Percentiles rank a stretch among this genome's conserved stretches.
These are phyloP conservation scores for Drosophila algonquin DNA, from an alignment of 2,888 invertebrate genomes.

Conservation along the genomic window DNA sequence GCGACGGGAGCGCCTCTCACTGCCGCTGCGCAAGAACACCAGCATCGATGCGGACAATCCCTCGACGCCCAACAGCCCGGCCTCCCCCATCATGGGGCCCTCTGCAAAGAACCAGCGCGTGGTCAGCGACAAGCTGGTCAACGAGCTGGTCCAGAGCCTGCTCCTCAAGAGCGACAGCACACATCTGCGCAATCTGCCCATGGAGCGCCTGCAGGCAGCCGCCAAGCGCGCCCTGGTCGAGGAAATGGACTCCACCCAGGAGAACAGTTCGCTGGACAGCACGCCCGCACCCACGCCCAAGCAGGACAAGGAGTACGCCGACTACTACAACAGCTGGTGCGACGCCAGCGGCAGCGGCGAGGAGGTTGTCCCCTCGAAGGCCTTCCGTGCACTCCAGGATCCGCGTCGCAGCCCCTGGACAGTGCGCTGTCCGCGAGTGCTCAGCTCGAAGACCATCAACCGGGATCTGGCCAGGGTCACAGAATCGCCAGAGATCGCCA, in stretches of 20 bases:
- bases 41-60: slow-evolving; percentile 85
- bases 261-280: slow-evolving; percentile 84
- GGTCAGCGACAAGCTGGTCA: slow-evolving; percentile 85
- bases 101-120: slow-evolving; percentile 83
- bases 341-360: slow-evolving; percentile 76
- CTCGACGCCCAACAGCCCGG: slow-evolving; percentile 85
- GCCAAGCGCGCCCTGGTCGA: slow-evolving; percentile 86
- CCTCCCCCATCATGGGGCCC: slow-evolving; percentile 82
- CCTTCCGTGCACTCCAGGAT: slow-evolving; percentile 86
- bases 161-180: slow-evolving; percentile 85
- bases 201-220: slow-evolving; percentile 86
- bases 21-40: slow-evolving; percentile 84
- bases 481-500: slow-evolving; percentile 82
- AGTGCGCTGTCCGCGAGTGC: slow-evolving; percentile 87
- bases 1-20: slow-evolving; percentile 85
- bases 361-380: slow-evolving; percentile 86
- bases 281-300: slow-evolving; percentile 85
- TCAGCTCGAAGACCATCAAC: slow-evolving; percentile 86
- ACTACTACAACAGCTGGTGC: slow-evolving; percentile 86
- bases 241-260: slow-evolving; percentile 85
- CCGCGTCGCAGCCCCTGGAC: slow-evolving; percentile 84
- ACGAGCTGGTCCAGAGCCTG: slow-evolving; percentile 86
- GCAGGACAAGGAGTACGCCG: slow-evolving; percentile 84
- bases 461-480: slow-evolving; percentile 84
- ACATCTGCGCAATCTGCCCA: slow-evolving; percentile 85